Percentiles rank a stretch among this genome's conserved stretches.
Conservation (phyloP, 2,113 vertebrate genomes). For the Daboia siamensis region DNA sequence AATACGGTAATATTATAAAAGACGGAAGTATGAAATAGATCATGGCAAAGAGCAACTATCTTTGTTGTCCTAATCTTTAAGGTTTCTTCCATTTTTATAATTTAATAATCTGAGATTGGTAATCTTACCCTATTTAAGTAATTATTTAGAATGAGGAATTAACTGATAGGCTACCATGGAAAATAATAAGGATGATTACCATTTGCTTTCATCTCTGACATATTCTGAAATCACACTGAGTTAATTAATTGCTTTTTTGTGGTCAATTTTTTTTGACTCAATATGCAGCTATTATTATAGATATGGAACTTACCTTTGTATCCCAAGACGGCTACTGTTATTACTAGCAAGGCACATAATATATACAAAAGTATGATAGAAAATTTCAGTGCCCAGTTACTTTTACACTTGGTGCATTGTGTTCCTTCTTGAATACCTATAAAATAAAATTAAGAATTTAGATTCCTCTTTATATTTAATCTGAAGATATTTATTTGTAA, state of each 20-base stretch:
- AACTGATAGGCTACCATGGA: not conserved
- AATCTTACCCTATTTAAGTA: not conserved
- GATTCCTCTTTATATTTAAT: slow-evolving; percentile 11
- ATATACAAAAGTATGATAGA: slow-evolving; percentile 91
- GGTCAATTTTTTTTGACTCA: not conserved
- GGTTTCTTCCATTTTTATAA: not conserved
- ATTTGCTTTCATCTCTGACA: not conserved
- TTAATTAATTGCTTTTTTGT: not conserved
- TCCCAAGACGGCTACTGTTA: slow-evolving; percentile 91
- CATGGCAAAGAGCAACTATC: not conserved
- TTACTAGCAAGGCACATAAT: slow-evolving; percentile 87
- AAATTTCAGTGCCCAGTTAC: slow-evolving; percentile 93
- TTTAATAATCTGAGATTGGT: not conserved
- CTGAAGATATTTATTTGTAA: not conserved
- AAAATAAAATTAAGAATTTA: slow-evolving; percentile 66
- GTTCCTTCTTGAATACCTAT: slow-evolving; percentile 94
- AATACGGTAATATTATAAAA: not conserved
- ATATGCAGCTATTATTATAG: not conserved
- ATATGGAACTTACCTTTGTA: slow-evolving; percentile 86
- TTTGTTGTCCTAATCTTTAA: not conserved
- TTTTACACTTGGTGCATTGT: slow-evolving; percentile 95
- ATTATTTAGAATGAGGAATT: not conserved
- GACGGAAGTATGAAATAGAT: not conserved
- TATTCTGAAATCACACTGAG: not conserved
- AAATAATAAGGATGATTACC: not conserved